These are phyloP conservation scores for Conops quadrifasciatus DNA, from an alignment of 2,888 invertebrate species.

Conservation along the genomic window DNA sequence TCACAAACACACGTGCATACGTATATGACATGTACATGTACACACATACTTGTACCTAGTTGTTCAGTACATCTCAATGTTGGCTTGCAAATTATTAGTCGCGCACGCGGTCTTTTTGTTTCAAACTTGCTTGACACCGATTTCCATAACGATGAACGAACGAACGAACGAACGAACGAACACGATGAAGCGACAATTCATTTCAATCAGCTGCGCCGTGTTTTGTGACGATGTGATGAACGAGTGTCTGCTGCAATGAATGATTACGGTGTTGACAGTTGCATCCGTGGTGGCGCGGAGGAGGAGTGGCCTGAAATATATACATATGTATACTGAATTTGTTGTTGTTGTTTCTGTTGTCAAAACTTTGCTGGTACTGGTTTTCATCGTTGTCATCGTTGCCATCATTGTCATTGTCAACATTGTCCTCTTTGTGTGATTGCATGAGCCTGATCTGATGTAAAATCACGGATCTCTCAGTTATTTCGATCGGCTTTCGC, in stretches of 20 bases:
- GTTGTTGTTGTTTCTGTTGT: too few relatives aligned
- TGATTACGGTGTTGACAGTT: slow-evolving; percentile 1
- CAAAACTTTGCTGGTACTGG: too few relatives aligned
- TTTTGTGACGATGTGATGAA: background rate
- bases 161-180: too few relatives aligned
- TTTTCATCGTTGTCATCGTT: background rate
- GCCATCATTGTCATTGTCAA: background rate
- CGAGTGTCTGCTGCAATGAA: background rate
- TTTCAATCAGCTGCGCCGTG: background rate
- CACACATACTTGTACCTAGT: too few relatives aligned
- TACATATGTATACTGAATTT: too few relatives aligned
- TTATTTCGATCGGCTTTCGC: background rate
- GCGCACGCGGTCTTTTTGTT: too few relatives aligned
- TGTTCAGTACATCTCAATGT: too few relatives aligned
- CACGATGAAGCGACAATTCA: background rate
- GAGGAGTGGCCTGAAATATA: too few relatives aligned
- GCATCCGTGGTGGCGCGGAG: background rate
- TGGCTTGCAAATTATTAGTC: too few relatives aligned
- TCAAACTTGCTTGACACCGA: too few relatives aligned
- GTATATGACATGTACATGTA: background rate
- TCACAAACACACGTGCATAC: background rate
- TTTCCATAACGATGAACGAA: background rate
- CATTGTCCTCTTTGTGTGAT: background rate
- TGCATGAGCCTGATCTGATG: background rate
- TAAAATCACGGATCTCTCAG: background rate